Evolutionary conservation across 2,888 invertebrate species (phyloP), one percentile per base, ranked within the genome.

Genomic region (Dexiosoma caninum): DNA sequence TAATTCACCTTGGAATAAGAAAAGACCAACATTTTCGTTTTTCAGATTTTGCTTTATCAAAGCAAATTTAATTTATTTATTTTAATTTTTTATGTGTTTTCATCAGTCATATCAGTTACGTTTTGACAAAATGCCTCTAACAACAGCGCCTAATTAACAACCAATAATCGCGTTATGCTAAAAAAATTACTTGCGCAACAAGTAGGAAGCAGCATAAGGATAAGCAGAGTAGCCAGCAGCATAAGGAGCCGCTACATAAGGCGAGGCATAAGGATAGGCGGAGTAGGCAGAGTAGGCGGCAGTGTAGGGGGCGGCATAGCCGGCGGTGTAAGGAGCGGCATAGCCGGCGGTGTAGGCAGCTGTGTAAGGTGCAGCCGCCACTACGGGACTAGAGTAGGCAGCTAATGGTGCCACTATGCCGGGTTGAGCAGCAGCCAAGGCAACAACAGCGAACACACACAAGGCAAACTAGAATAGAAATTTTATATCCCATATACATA

Each of bases 241-340:
- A 46, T 88, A 88, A 16, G 89, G 84, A 9, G 84, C 83, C 12
- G 83, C 75, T 12, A 84, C 82, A 51, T 79, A 79, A 49, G 70
- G 53, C 30, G 85, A 81, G 57, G 83, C 71, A 23, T 85, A 85
- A 1, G 88, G 82, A 21, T 82, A 49, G 30, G 79, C 57, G 53
- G 60, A 30, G n/a, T 88, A 87, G 0, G 86, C 83, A 14, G 67
- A 44, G 27, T 72, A 59, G 16, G 71, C 71, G 16, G 64, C 42
- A n/a, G 44, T 32, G n/a, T 62, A 72, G 8, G 71, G 60, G 23
- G 70, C n/a, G n/a, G n/a, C n/a, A n/a, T n/a, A n/a, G n/a, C n/a
- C 27, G 23, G 82, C 80, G 14, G 82, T 79, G 14, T 84, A 82
- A 7, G 87, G 79, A 76, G 88, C 82, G 37, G 83, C 53, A 21